A percentile compares a stretch with the other conserved stretches of the same genome.
Evolutionary conservation across 2,113 vertebrate genomes (phyloP).

Genomic region (Rhabdomys dilectus): DNA sequence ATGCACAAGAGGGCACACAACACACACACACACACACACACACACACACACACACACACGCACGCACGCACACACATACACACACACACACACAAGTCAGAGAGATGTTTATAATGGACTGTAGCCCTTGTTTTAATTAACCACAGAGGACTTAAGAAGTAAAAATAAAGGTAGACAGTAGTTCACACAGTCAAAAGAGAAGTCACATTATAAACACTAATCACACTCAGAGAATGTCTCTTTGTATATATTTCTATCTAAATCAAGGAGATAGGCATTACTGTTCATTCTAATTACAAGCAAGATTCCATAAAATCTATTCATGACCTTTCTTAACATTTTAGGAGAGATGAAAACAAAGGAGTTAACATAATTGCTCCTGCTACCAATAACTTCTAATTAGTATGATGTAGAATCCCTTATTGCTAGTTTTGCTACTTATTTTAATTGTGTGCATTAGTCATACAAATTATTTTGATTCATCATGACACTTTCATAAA

Average conservation of each 20-base stretch:
- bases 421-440: neutral
- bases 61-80: neutral
- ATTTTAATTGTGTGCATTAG: neutral
- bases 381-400: neutral
- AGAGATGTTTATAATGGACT: neutral
- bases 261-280: neutral
- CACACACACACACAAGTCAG: neutral
- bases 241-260: neutral
- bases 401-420: neutral
- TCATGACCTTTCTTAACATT: neutral
- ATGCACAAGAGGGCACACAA: neutral
- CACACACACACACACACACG: neutral
- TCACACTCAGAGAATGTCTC: neutral
- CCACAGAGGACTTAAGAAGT: neutral
- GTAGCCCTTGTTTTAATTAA: neutral
- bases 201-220: neutral
- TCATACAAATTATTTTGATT: neutral
- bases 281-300: neutral
- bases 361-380: neutral
- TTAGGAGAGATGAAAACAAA: conserved; percentile 12
- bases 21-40: neutral
- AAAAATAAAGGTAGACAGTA: neutral
- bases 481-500: too few species aligned
- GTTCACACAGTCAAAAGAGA: neutral
- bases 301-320: neutral